A percentile compares a stretch with the other conserved stretches of the same genome.
Conservation (phyloP, 2,797 vertebrate species). For the Clamator glandarius region DNA sequence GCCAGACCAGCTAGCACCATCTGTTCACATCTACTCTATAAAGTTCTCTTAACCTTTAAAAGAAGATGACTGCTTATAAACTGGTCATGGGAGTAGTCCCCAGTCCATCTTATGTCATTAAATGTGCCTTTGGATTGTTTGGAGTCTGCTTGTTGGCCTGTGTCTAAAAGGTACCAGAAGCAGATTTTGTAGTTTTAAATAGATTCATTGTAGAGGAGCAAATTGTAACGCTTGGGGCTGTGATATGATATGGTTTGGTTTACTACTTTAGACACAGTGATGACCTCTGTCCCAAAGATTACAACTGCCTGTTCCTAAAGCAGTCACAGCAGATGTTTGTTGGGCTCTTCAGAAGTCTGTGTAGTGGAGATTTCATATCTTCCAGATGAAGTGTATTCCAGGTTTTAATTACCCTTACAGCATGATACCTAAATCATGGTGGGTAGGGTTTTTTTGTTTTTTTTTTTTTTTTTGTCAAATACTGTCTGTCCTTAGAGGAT, state of each 20-base stretch:
- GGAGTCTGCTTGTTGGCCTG: not conserved
- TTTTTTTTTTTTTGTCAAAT: not conserved
- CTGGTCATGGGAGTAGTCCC: not conserved
- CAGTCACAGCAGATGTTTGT: not conserved
- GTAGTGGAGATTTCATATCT: not conserved
- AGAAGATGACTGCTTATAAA: not conserved
- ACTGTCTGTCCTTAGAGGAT: not conserved
- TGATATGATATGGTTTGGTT: not conserved
- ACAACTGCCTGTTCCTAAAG: not conserved
- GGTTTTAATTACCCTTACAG: not conserved
- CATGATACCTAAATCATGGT: not conserved
- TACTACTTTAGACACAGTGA: not conserved
- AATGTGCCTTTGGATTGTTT: not conserved
- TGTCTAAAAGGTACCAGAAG: not conserved
- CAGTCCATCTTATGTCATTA: not conserved
- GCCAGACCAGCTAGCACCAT: not conserved
- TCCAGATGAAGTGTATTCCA: not conserved
- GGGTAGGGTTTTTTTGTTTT: not conserved
- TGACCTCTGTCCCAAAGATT: not conserved
- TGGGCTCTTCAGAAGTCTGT: not conserved
- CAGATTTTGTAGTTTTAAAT: not conserved
- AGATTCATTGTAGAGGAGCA: not conserved
- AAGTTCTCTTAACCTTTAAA: not conserved
- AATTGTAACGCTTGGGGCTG: not conserved
- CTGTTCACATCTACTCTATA: not conserved